Evolutionary conservation across 2,888 invertebrate genomes (phyloP), one percentile per base, ranked within the genome.

Genomic region (Acanthacorydalis orientalis): DNA sequence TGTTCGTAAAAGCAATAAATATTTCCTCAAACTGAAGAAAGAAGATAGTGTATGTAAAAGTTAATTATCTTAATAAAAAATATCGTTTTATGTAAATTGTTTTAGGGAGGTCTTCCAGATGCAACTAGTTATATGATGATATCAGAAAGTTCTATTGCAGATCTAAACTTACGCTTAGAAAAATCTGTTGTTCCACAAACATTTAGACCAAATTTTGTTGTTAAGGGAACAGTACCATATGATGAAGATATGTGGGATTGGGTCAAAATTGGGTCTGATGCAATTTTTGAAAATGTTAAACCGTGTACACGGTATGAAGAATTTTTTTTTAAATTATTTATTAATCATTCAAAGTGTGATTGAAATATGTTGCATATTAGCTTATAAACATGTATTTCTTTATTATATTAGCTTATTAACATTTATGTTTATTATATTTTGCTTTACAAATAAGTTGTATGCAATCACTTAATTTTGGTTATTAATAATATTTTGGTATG

Each of bases 181-280:
- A 65, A 68, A 34, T 64, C 69, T 6, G 73, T 82, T 1, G 59
- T 65, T 12, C 58, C 70, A 1, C 63, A 68, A 9, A 70, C 75
- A 51, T 85, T 85, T 60, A 69, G 85, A 41, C 77, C 79, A 1
- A 84, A 82, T 61, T 81, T 86, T 55, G 67, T 82, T 7, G 62
- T 85, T 2, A 68, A 72, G 48, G 75, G 74, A 1, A 68, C 72
- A 1, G 55, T 64, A 42, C 62, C 80, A 0, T 78, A 72, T 55
- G 79, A 73, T 2, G 83, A 85, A 61, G 84, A 85, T 55, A 61
- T 67, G 7, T 85, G 83, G 82, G 72, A 75, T 47, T 84, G 77
- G 68, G 60, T 84, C 4, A 78, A 75, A 60, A 78, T 85, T 47
- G 81, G 82, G 7, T 56, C 59, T 11, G 65, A 74, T 6, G 72